These are phyloP conservation scores for Psephotus haematonotus DNA, from an alignment of 2,113 vertebrate species.

Conservation along the genomic window DNA sequence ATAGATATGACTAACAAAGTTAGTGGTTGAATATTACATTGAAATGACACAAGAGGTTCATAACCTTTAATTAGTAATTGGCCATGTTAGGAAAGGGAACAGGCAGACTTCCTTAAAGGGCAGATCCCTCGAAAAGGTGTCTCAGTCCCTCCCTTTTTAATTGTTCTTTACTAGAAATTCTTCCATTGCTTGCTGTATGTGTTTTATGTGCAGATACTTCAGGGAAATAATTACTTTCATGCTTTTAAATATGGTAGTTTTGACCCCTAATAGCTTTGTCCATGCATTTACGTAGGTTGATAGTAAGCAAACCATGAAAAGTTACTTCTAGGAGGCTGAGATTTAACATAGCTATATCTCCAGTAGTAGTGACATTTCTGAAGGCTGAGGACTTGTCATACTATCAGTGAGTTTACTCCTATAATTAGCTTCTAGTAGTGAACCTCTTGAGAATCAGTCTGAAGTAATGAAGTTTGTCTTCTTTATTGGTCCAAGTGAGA, in stretches of 20 bases:
- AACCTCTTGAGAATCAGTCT: conserved; percentile 19
- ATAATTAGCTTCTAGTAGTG: background rate
- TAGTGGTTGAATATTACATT: background rate
- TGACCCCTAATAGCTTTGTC: background rate
- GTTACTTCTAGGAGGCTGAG: background rate
- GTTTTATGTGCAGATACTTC: background rate
- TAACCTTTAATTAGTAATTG: background rate
- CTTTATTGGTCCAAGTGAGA: conserved; percentile 30
- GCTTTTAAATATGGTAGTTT: background rate
- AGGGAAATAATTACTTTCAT: background rate
- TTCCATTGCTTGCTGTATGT: background rate
- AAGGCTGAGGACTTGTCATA: background rate
- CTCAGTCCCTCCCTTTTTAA: background rate
- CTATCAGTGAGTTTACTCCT: background rate
- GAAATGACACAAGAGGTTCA: background rate
- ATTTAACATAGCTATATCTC: background rate
- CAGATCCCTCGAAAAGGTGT: background rate
- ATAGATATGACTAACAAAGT: background rate
- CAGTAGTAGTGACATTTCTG: conserved; percentile 12
- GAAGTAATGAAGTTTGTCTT: conserved; percentile 1
- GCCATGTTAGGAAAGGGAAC: background rate
- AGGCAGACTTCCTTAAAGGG: background rate
- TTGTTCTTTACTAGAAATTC: background rate
- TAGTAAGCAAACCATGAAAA: background rate
- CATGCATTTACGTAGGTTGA: background rate